Evolutionary conservation across 2,797 vertebrate species (phyloP).

Genomic region (Brachymystax lenok): DNA sequence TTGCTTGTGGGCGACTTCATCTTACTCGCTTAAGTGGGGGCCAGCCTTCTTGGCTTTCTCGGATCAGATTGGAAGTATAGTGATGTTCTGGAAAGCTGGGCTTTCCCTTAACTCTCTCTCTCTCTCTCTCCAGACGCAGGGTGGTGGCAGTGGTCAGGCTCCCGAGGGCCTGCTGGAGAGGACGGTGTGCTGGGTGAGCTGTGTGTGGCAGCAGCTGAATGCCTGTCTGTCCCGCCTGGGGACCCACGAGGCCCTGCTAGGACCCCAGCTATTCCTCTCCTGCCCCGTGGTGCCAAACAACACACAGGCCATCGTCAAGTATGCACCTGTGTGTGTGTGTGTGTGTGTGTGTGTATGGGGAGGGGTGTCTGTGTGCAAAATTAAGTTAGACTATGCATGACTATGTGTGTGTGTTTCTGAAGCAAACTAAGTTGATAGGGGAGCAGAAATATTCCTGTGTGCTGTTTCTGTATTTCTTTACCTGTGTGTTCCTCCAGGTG

Average conservation of each 20-base stretch:
- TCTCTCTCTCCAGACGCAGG: constrained; percentile 72
- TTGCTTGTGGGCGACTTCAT: too few relatives aligned
- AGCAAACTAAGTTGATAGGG: too few relatives aligned
- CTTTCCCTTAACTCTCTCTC: not conserved
- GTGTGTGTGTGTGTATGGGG: not conserved
- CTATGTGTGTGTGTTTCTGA: not conserved
- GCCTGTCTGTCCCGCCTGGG: constrained; percentile 89
- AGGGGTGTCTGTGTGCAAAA: not conserved
- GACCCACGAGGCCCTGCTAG: constrained; percentile 88
- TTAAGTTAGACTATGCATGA: too few relatives aligned
- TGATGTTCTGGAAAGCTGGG: too few relatives aligned
- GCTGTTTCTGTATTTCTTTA: too few relatives aligned
- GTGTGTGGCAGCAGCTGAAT: constrained; percentile 92
- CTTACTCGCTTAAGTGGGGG: too few relatives aligned
- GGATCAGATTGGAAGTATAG: too few relatives aligned
- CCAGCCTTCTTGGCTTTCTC: too few relatives aligned
- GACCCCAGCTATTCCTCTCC: constrained; percentile 88
- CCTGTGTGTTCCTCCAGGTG: constrained; percentile 75
- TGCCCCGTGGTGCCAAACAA: constrained; percentile 85
- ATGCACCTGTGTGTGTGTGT: constrained; percentile 43
- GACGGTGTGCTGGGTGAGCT: constrained; percentile 83
- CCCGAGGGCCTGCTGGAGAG: constrained; percentile 79
- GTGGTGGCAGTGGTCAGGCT: constrained; percentile 64
- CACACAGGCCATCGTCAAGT: constrained; percentile 83
- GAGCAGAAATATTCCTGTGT: too few relatives aligned